Conservation (phyloP, 2,797 vertebrate genomes). For the Harpagifer antarcticus region DNA sequence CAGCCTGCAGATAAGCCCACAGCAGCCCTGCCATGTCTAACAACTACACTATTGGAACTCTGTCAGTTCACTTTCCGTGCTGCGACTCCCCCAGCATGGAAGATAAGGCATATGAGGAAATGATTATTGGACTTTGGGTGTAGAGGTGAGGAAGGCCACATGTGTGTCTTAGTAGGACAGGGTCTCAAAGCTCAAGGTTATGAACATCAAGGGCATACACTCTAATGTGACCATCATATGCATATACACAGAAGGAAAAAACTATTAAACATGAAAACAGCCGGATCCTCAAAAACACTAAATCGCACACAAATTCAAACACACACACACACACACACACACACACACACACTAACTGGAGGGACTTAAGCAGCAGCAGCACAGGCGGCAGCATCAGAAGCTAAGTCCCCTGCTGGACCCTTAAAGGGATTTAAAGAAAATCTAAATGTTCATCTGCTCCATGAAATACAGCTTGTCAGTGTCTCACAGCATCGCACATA, state of each 20-base stretch:
- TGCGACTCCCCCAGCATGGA: slow-evolving; percentile 48
- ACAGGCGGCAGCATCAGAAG: slow-evolving; percentile 60
- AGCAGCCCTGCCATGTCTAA: slow-evolving; percentile 64
- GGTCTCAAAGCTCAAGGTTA: slow-evolving; percentile 10
- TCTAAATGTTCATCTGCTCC: slow-evolving; percentile 82
- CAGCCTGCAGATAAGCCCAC: slow-evolving; percentile 65
- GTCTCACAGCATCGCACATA: slow-evolving; percentile 69
- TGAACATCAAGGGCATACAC: slow-evolving; percentile 14
- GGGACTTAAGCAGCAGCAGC: slow-evolving; percentile 55
- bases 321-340: too few species aligned
- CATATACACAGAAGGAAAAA: too few species aligned
- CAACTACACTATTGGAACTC: slow-evolving; percentile 70
- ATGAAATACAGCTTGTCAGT: slow-evolving; percentile 83
- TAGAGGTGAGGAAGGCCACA: background rate
- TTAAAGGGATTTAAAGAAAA: slow-evolving; percentile 82
- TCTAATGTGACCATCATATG: too few species aligned
- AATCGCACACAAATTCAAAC: too few species aligned
- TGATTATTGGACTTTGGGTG: background rate
- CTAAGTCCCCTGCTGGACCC: slow-evolving; percentile 70
- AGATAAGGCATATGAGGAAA: slow-evolving; percentile 30
- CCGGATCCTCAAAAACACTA: too few species aligned
- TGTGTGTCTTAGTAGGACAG: slow-evolving; percentile 1
- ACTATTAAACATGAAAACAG: too few species aligned
- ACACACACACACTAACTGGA: slow-evolving; percentile 8
- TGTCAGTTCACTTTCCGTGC: slow-evolving; percentile 64